phyloP scores from a whole-genome alignment of 2,888 invertebrate genomes.

The Synergus gifuensis region DNA sequence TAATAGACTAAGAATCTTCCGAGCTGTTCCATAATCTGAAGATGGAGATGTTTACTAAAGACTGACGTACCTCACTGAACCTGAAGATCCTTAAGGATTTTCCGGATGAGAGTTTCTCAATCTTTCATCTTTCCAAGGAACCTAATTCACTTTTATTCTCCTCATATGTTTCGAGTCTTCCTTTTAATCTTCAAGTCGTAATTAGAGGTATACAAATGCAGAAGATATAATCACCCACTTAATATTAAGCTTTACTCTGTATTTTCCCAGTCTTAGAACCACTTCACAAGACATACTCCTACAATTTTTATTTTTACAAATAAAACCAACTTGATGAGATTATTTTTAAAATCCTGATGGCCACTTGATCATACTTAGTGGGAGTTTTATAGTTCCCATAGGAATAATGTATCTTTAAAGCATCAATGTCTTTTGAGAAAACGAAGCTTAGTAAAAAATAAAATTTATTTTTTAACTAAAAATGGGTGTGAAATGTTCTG shows the following conservation, averaged over 20 bases:
- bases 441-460: too few relatives aligned
- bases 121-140: neutral
- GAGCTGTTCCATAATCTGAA: neutral
- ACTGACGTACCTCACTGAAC: neutral
- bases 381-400: neutral
- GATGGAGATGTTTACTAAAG: conserved; percentile 11
- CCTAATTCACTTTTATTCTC: neutral
- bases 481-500: too few relatives aligned
- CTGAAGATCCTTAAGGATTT: neutral
- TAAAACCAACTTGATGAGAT: too few relatives aligned
- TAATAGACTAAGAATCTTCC: conserved; percentile 4
- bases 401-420: too few relatives aligned
- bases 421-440: too few relatives aligned
- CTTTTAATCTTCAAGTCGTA: neutral
- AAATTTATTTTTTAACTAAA: too few relatives aligned
- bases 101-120: neutral
- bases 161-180: neutral
- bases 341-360: neutral
- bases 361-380: neutral
- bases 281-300: too few relatives aligned
- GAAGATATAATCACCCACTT: neutral
- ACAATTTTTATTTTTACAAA: too few relatives aligned
- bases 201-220: neutral
- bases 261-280: too few relatives aligned
- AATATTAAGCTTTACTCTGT: neutral